phyloP scores from a whole-genome alignment of 1,140 invertebrate genomes.

The Drosophila mojavensis region DNA sequence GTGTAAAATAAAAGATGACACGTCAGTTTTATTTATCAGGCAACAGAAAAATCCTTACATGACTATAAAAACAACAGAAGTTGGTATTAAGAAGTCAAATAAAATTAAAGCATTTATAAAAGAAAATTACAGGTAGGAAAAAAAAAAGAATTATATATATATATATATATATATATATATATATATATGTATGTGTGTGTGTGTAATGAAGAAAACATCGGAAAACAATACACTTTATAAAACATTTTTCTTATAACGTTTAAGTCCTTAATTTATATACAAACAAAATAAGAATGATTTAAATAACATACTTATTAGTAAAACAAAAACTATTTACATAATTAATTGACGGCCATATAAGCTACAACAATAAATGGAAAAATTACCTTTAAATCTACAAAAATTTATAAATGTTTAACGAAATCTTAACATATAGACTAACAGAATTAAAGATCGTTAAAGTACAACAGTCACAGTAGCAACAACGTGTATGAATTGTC shows the following conservation, averaged over 20 bases:
- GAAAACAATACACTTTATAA: constrained; percentile 70
- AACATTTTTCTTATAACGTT: constrained; percentile 78
- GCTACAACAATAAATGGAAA: constrained; percentile 76
- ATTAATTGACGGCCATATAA: constrained; percentile 78
- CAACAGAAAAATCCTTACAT: constrained; percentile 45
- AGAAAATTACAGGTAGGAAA: constrained; percentile 20
- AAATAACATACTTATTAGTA: constrained; percentile 79
- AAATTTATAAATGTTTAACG: constrained; percentile 80
- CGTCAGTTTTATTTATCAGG: constrained; percentile 33
- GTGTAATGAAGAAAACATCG: constrained; percentile 60
- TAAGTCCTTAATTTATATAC: constrained; percentile 81
- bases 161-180: too few relatives aligned
- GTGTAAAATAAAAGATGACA: constrained; percentile 19
- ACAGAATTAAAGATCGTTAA: constrained; percentile 66
- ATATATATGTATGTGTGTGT: too few relatives aligned
- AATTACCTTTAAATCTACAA: constrained; percentile 70
- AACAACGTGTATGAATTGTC: constrained; percentile 31
- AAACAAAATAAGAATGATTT: constrained; percentile 79
- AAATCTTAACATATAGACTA: constrained; percentile 78
- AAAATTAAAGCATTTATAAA: constrained; percentile 78
- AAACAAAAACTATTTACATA: constrained; percentile 77
- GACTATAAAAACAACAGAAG: constrained; percentile 31
- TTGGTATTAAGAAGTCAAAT: constrained; percentile 72
- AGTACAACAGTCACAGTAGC: constrained; percentile 53
- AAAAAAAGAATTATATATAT: constrained; percentile 12